Conservation (phyloP, 2,888 invertebrate genomes). For the Drosophila peninsularis region DNA sequence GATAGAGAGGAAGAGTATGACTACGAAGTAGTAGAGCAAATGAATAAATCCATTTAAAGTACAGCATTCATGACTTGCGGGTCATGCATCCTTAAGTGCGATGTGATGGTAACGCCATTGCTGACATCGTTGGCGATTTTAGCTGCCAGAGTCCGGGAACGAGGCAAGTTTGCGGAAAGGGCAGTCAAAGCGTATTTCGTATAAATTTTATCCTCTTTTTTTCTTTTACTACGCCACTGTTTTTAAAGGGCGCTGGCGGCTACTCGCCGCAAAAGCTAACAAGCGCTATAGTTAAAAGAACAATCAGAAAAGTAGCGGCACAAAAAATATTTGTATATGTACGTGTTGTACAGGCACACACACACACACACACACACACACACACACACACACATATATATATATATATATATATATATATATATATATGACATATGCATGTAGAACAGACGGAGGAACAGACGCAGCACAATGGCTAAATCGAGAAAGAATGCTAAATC, state of each 20-base stretch:
- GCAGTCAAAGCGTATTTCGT: conserved; percentile 58
- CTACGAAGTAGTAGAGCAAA: conserved; percentile 48
- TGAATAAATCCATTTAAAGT: conserved; percentile 82
- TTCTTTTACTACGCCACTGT: neutral
- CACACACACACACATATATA: conserved; percentile 1
- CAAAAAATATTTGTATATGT: conserved; percentile 12
- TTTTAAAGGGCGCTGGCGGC: conserved; percentile 11
- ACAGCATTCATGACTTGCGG: conserved; percentile 74
- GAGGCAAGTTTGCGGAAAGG: conserved; percentile 22
- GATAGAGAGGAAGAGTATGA: neutral
- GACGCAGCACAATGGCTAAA: conserved; percentile 50
- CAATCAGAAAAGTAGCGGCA: conserved; percentile 58
- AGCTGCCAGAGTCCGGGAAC: neutral
- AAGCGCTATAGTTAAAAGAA: conserved; percentile 73
- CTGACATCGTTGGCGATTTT: conserved; percentile 13
- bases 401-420: conserved; percentile 6
- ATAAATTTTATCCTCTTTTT: conserved; percentile 41
- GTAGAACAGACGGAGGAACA: conserved; percentile 2
- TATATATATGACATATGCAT: conserved; percentile 15
- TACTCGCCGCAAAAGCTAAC: conserved; percentile 48
- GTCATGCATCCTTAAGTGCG: conserved; percentile 53
- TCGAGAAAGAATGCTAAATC: conserved; percentile 82
- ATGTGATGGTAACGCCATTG: conserved; percentile 11
- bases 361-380: neutral
- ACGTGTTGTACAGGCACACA: conserved; percentile 4